Conservation (phyloP, 30 jellyfish, hydroid and myxozoan species). For the Hydractinia symbiolongicarpus region DNA sequence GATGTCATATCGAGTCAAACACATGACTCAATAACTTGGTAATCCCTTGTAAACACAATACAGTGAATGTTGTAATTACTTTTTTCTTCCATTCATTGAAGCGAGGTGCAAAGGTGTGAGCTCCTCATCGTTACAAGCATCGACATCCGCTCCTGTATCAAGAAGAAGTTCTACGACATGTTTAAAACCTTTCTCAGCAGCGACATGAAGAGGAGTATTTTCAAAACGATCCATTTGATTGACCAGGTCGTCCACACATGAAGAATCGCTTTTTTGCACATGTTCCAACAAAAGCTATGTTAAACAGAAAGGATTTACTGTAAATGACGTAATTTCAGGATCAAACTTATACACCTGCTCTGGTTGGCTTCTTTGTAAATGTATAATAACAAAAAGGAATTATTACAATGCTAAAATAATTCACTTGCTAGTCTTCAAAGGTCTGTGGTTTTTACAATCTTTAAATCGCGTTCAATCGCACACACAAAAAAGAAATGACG, state of each 20-base stretch:
- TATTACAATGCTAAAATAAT: no score
- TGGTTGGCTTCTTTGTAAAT: no score
- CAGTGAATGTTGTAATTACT: slow-evolving; percentile 4
- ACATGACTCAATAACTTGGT: no score
- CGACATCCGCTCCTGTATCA: slow-evolving; percentile 68
- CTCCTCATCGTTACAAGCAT: slow-evolving; percentile 83
- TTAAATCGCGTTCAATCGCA: background rate
- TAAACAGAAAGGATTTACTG: background rate
- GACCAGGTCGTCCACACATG: slow-evolving; percentile 1
- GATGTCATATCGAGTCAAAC: no score
- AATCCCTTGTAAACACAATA: no score
- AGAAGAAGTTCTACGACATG: slow-evolving; percentile 50
- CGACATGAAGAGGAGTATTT: slow-evolving; percentile 61
- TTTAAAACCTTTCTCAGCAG: slow-evolving; percentile 45
- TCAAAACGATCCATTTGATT: slow-evolving; percentile 54
- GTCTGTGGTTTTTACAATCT: background rate
- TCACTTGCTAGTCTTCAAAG: no score
- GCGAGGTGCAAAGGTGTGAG: slow-evolving; percentile 94
- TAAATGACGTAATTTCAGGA: background rate
- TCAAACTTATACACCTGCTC: no score
- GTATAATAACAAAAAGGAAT: no score
- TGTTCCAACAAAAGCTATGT: slow-evolving; percentile 1
- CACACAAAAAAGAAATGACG: background rate
- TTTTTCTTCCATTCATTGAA: slow-evolving; percentile 82
- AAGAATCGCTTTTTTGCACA: background rate